phyloP scores from a whole-genome alignment of 2,113 vertebrate species.

The Chrysochloris asiatica region DNA sequence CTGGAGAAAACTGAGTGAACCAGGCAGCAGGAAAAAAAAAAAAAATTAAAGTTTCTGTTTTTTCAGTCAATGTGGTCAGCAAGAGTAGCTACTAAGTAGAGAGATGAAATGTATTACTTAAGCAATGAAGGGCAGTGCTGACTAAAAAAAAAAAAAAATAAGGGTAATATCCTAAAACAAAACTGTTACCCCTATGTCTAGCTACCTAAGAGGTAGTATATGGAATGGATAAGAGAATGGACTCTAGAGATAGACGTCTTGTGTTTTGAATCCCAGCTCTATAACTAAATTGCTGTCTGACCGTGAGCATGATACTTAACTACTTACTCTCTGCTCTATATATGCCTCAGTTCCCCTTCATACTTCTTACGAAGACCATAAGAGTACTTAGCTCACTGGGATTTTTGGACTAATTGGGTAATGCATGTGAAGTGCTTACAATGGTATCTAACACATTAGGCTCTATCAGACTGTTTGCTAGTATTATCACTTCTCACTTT shows the following conservation, averaged over 20 bases:
- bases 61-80: conserved; percentile 34
- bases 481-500: background rate
- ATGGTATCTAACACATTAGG: background rate
- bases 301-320: background rate
- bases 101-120: background rate
- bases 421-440: background rate
- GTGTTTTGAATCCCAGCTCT: background rate
- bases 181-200: background rate
- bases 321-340: background rate
- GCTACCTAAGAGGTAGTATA: background rate
- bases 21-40: background rate
- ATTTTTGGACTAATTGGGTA: background rate
- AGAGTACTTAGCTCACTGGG: too few species aligned
- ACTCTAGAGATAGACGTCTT: background rate
- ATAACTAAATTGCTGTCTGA: background rate
- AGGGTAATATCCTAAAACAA: background rate
- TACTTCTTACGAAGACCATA: background rate
- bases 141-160: conserved; percentile 22
- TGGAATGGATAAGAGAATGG: background rate
- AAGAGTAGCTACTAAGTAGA: conserved; percentile 47
- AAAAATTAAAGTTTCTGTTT: too few species aligned
- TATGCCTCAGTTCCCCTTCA: background rate
- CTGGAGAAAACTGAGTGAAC: background rate
- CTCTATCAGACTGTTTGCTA: background rate
- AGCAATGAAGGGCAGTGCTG: background rate